Conservation (phyloP, 1,140 invertebrate species). For the Sweltsa coloradensis region DNA sequence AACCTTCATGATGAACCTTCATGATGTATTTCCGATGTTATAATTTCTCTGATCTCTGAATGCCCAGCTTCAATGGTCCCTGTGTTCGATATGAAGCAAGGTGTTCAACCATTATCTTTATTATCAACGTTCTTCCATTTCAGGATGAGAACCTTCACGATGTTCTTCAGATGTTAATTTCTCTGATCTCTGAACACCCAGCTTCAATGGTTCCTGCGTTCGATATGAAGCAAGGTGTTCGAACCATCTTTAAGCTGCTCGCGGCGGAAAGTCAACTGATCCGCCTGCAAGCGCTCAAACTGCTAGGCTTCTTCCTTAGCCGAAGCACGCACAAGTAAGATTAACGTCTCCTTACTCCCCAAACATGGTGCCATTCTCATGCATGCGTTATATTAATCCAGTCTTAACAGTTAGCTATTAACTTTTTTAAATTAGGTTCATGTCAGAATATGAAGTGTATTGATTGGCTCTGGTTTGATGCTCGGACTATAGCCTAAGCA, state of each 20-base stretch:
- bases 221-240: slow-evolving; percentile 90
- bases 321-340: slow-evolving; percentile 90
- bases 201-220: slow-evolving; percentile 98
- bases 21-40: slow-evolving; percentile 94
- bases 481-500: too few species aligned
- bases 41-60: slow-evolving; percentile 92
- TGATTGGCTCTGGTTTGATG: too few species aligned
- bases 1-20: too few species aligned
- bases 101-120: slow-evolving; percentile 41
- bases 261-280: slow-evolving; percentile 92
- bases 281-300: slow-evolving; percentile 86
- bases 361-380: too few species aligned
- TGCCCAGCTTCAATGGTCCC: slow-evolving; percentile 98
- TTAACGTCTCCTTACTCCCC: too few species aligned
- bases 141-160: slow-evolving; percentile 98
- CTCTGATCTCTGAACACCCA: slow-evolving; percentile 94
- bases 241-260: slow-evolving; percentile 93
- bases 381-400: too few species aligned
- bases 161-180: slow-evolving; percentile 92
- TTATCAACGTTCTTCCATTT: slow-evolving; percentile 22
- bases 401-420: too few species aligned
- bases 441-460: too few species aligned
- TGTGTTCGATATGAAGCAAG: slow-evolving; percentile 94
- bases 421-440: too few species aligned
- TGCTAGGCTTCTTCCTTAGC: slow-evolving; percentile 90